Base-by-base conservation (phyloP, 1,140 invertebrate species). In the Drosophila nigrodunni region DNA sequence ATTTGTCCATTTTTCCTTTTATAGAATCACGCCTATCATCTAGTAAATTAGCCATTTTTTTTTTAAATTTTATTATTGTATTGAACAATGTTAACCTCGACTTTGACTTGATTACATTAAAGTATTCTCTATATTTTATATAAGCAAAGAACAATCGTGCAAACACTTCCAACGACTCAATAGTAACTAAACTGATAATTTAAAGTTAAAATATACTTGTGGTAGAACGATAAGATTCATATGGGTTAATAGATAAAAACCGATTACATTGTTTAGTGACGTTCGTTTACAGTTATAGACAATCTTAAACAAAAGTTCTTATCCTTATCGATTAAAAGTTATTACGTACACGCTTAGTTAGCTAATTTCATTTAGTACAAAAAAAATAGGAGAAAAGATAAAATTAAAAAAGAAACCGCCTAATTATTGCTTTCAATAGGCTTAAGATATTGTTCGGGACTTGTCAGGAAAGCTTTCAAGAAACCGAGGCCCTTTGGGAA, bases 401-500 rank as follows among this genome's bases (percentile, higher is more conserved):
- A 10, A 54, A 54, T 7, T 30, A 11, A 34, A 44, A n/a, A 1
- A 10, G 15, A 25, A 10, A 30, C 6, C 3, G n/a, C n/a, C 46
- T 54, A 70, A 13, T 37, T 52, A 25, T 13, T 68, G 9, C 21
- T 7, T 3, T 73, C 55, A 3, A 41, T 64, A 5, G 39, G 34
- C 25, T 39, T 86, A 2, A 86, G 67, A 65, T 75, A 78, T 49
- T 87, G 54, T 18, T 80, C 83, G 6, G 82, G 82, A 25, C 71
- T 46, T 1, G 60, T 13, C 2, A 87, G 41, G 52, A 87, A 88
- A 9, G 54, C 59, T 13, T 80, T 62, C 13, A 88, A 43, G 15
- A 88, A 88, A 3, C 39, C 67, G 9, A 83, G 61, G 10, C 83
- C 83, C 10, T 67, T 83, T 18, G 83, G 85, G 43, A 88, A 58